A percentile compares a stretch with the other conserved stretches of the same genome.
These are phyloP conservation scores for Threskiornis aethiopicus DNA, from an alignment of 2,797 vertebrate genomes.

Conservation along the genomic window DNA sequence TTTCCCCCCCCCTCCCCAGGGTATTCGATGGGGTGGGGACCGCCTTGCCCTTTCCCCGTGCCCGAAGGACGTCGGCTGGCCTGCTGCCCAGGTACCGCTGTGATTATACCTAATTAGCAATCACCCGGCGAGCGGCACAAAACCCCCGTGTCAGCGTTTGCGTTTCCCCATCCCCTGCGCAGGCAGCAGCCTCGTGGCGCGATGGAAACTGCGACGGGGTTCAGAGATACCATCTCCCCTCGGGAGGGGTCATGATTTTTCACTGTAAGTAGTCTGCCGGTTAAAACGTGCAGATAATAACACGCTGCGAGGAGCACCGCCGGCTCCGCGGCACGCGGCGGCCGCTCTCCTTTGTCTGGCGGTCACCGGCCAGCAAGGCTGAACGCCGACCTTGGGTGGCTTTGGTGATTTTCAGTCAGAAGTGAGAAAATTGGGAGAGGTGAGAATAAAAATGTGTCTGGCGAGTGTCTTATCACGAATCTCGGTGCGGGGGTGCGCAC, in stretches of 20 bases:
- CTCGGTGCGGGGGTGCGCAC: no score
- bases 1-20: no score
- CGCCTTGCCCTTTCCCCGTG: not conserved
- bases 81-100: not conserved
- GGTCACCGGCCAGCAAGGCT: not conserved
- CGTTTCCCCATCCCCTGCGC: not conserved
- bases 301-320: accelerated
- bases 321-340: accelerated
- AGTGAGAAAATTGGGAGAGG: not conserved
- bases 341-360: not conserved
- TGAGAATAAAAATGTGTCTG: not conserved
- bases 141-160: not conserved
- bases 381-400: not conserved
- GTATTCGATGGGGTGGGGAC: no score
- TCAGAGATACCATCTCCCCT: not conserved
- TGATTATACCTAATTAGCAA: not conserved
- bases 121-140: not conserved
- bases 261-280: not conserved
- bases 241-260: not conserved
- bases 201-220: not conserved
- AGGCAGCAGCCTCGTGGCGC: not conserved
- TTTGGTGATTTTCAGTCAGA: not conserved
- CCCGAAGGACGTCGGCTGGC: not conserved
- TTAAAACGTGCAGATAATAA: not conserved
- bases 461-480: not conserved